Evolutionary conservation across 2,113 vertebrate genomes (phyloP), one percentile per base, ranked within the genome.

Genomic region (Craseonycteris thonglongyai): DNA sequence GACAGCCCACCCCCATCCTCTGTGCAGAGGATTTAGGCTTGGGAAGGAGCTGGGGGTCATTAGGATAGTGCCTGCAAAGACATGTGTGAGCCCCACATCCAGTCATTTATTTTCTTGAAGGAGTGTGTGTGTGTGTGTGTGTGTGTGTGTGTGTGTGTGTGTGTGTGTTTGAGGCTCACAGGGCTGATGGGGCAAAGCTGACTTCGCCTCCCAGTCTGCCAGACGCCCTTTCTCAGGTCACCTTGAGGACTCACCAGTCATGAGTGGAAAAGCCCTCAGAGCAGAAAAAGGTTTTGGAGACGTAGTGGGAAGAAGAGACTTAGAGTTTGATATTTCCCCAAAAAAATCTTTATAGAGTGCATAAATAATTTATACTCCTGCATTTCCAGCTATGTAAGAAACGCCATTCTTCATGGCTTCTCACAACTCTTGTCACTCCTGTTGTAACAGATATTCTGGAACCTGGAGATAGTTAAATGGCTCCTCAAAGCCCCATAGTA

Each of bases 141-240:
- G 65, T 61, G 59, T 61, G 59, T 54, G 75, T 61, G 71, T 66
- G 75, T 42, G 28, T 78, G 88, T 78, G 13, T 80, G 86, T 56
- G 65, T 47, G 40, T 54, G n/a, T 2, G 13, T 66, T 58, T 14
- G 21, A 2, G 0, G 45, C 51, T 93, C 80, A 59, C 19, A 90
- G 45, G 9, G 15, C 26, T 42, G 38, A 91, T 69, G 45, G 92
- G n/a, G 71, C 82, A 86, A 93, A 88, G 74, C 71, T 82, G 75
- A 95, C 63, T 89, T 95, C 49, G 4, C 93, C 76, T 24, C 66
- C 59, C 1, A 0, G 58, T 88, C 90, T 1, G 10, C 19, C 75
- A 94, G 82, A 95, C 79, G 61, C 63, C 51, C 96, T 96, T 96
- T 12, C 87, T 94, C 96, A 92, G 91, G 97, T 97, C 95, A 98